Evolutionary conservation across 2,797 vertebrate species (phyloP), one percentile per base, ranked within the genome.

Genomic region (Lepus townsendii): DNA sequence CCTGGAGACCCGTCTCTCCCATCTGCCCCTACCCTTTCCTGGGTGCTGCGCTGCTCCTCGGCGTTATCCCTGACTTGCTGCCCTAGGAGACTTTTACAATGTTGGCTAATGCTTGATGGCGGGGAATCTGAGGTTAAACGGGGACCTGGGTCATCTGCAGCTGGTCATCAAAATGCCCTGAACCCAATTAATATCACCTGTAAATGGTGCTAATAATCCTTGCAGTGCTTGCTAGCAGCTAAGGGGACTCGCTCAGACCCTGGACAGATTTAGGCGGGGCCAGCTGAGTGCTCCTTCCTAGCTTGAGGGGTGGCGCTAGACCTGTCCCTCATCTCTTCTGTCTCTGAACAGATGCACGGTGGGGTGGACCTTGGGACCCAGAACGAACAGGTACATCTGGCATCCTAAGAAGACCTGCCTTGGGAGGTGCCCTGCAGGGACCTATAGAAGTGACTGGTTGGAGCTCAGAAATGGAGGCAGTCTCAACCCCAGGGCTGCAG

Each of bases 321-420:
- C 47, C 57, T 88, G 65, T 90, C 66, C 16, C n/a, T 79, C 54
- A 38, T 90, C 50, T 97, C 80, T 95, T 79, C 95, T 78, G 93
- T 95, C 27, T 62, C 7, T 72, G 91, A 84, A 93, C 97, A 97
- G 96, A 72, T 95, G 35, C 7, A 0, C 85, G 83, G 24, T 42
- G 20, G 69, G 72, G 65, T 84, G 83, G 75, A 86, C 38, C 26
- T 90, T 54, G 7, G 65, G 87, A 17, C 52, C 47, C n/a, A 5
- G 60, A 76, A 73, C 16, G 22, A 69, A 47, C 71, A n/a, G 69
- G 75, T 17, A 9, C 83, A 63, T 72, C 89, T 77, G 73, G 54
- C 76, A 68, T 62, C 75, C 57, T 82, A 68, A 83, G 95, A 93
- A 95, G 93, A 94, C 63, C 80, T 77, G 62, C 94, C 66, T 94